Evolutionary conservation across 2,797 vertebrate genomes (phyloP).

Genomic region (Saxicola maurus): DNA sequence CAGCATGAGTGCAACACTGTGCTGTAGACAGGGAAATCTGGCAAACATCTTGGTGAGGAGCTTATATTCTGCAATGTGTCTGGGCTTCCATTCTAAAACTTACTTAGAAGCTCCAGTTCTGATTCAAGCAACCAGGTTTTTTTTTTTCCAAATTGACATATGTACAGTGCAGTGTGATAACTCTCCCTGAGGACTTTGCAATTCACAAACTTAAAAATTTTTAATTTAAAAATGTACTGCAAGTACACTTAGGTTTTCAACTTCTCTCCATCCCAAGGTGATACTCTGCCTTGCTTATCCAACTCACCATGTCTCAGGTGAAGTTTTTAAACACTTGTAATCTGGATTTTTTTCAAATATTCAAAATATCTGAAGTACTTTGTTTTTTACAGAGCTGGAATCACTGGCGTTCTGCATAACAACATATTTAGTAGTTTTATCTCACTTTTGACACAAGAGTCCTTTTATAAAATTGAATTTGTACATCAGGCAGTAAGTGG

Average conservation of each 20-base stretch:
- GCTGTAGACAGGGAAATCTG: not conserved
- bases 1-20: not conserved
- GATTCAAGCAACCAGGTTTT: not conserved
- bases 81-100: not conserved
- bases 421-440: not conserved
- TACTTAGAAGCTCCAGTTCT: not conserved
- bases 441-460: not conserved
- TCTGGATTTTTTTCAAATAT: not conserved
- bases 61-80: not conserved
- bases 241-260: not conserved
- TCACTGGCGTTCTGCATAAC: not conserved
- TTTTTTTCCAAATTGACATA: not conserved
- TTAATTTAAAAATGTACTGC: not conserved
- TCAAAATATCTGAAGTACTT: not conserved
- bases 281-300: not conserved
- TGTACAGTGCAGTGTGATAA: not conserved
- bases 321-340: not conserved
- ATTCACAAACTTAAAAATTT: not conserved
- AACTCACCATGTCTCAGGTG: not conserved
- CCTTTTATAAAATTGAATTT: not conserved
- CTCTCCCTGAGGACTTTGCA: not conserved
- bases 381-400: not conserved
- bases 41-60: not conserved
- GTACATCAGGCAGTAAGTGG: not conserved
- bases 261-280: not conserved